phyloP scores from a whole-genome alignment of 2,888 invertebrate genomes.

The Willowsia nigromaculata region DNA sequence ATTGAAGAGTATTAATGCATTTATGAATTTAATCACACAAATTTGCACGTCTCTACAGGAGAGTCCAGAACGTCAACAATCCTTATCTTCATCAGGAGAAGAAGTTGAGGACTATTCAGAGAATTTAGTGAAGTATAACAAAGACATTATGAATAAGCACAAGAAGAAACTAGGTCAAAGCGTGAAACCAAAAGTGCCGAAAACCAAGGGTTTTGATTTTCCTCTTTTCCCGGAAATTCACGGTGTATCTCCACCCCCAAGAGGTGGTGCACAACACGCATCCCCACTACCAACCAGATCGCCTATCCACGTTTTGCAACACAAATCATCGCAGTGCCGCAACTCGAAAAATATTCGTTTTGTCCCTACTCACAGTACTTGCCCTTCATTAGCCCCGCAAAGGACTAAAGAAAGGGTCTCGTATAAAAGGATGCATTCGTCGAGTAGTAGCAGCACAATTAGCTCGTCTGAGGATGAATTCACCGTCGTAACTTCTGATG shows the following conservation, averaged over 20 bases:
- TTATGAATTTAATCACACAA: neutral
- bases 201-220: conserved; percentile 60
- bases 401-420: neutral
- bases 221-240: neutral
- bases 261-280: too few species aligned
- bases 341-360: neutral
- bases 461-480: neutral
- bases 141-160: neutral
- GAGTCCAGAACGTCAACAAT: neutral
- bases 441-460: neutral
- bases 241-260: too few species aligned
- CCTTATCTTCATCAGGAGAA: conserved; percentile 21
- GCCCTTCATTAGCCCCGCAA: neutral
- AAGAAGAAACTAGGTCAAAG: neutral
- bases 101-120: neutral
- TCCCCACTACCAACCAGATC: neutral
- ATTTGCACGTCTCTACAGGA: neutral
- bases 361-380: neutral
- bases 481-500: neutral
- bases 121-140: conserved; percentile 31
- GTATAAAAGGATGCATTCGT: neutral
- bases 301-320: too few species aligned
- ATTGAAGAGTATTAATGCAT: neutral
- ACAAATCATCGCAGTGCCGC: neutral
- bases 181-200: neutral